Conservation (phyloP, 2,113 vertebrate genomes). For the Hippocampus barbouri region DNA sequence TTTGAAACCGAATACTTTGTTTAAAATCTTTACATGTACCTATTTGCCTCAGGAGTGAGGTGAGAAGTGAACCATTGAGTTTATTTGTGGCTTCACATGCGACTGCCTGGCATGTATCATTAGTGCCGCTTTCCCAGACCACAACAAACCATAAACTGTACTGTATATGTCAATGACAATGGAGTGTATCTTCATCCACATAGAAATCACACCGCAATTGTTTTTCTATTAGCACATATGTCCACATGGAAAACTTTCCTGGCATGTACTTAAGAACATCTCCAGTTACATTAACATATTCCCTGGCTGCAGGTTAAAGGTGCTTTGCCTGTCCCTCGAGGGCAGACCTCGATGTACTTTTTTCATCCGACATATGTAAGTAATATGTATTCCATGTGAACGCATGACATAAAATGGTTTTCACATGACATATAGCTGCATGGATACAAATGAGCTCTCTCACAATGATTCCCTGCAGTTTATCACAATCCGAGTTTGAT, state of each 20-base stretch:
- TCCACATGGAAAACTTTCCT: constrained; percentile 59
- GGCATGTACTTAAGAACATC: constrained; percentile 67
- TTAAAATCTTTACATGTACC: constrained; percentile 41
- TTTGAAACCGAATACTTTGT: constrained; percentile 65
- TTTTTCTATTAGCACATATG: constrained; percentile 46
- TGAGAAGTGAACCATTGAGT: background rate
- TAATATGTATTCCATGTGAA: constrained; percentile 74
- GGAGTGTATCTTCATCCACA: constrained; percentile 20
- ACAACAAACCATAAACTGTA: background rate
- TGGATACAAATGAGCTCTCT: constrained; percentile 51
- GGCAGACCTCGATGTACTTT: constrained; percentile 55
- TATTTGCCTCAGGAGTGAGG: constrained; percentile 13
- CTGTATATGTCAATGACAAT: constrained; percentile 18
- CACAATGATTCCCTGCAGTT: constrained; percentile 45
- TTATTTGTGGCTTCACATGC: constrained; percentile 4
- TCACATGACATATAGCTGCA: constrained; percentile 58
- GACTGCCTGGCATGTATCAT: background rate
- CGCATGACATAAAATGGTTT: constrained; percentile 65
- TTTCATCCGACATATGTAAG: constrained; percentile 71
- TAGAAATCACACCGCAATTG: constrained; percentile 30
- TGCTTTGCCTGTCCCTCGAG: constrained; percentile 61
- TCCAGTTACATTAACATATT: constrained; percentile 68
- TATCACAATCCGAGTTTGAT: constrained; percentile 41
- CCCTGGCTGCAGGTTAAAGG: constrained; percentile 58
- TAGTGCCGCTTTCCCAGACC: constrained; percentile 3